phyloP scores from a whole-genome alignment of 2,113 vertebrate genomes.

The Haliaeetus leucogaster region DNA sequence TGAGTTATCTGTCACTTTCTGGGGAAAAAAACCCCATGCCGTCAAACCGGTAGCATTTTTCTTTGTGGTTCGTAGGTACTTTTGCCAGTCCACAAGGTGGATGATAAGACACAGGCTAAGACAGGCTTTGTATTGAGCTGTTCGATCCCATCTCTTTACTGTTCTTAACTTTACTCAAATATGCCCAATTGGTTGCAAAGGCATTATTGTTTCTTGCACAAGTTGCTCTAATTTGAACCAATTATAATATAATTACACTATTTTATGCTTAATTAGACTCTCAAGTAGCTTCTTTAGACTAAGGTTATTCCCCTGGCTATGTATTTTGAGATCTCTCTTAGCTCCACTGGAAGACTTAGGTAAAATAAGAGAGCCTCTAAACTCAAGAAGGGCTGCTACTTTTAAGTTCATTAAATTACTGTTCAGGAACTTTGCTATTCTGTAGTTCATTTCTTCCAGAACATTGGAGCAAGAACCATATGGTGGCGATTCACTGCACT shows the following conservation, averaged over 20 bases:
- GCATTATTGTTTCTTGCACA: conserved; percentile 35
- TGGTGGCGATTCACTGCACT: background rate
- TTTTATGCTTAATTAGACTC: conserved; percentile 50
- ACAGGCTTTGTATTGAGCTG: background rate
- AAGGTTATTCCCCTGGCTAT: background rate
- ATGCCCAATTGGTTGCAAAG: background rate
- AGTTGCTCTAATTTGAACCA: conserved; percentile 30
- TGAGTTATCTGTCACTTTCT: background rate
- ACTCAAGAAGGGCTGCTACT: background rate
- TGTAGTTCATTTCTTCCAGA: background rate
- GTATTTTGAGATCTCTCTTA: background rate
- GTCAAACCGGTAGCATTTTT: background rate
- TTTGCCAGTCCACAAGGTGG: background rate
- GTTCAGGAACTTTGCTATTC: background rate
- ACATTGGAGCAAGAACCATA: background rate
- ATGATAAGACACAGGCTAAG: background rate
- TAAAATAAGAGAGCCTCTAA: background rate
- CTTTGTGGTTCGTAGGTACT: background rate
- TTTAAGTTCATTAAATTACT: background rate
- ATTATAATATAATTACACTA: conserved; percentile 38
- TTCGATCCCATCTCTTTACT: background rate
- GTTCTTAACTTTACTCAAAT: background rate
- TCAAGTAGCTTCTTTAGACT: conserved; percentile 6
- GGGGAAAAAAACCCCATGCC: too few relatives aligned
- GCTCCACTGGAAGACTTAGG: background rate